Conservation (phyloP, 2,888 invertebrate genomes). For the Xestobium rufovillosum region DNA sequence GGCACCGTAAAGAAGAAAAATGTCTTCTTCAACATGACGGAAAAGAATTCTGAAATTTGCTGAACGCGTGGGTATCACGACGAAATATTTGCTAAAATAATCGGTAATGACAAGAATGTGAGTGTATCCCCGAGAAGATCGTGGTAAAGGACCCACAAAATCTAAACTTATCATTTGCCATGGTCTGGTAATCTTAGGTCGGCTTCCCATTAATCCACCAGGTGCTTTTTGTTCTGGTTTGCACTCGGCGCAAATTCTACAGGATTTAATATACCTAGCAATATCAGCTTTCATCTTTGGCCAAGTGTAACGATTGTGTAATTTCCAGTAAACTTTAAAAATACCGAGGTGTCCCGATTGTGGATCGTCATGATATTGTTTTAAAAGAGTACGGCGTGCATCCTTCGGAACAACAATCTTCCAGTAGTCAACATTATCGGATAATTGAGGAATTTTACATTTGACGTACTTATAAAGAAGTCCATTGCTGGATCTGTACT, state of each 20-base stretch:
- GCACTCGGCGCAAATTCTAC: slow-evolving; percentile 7
- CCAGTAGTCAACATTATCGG: slow-evolving; percentile 2
- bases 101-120: slow-evolving; percentile 19
- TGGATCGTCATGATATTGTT: slow-evolving; percentile 8
- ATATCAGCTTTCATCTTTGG: slow-evolving; percentile 12
- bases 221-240: slow-evolving; percentile 17
- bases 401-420: slow-evolving; percentile 7
- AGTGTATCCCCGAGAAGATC: slow-evolving; percentile 14
- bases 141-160: slow-evolving; percentile 17
- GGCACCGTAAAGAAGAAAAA: no score
- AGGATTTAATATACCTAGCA: slow-evolving; percentile 7
- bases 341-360: slow-evolving; percentile 12
- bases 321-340: slow-evolving; percentile 11
- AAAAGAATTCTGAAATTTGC: no score
- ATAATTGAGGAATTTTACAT: neutral
- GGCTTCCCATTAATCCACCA: slow-evolving; percentile 13
- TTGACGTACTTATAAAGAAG: no score
- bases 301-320: slow-evolving; percentile 8
- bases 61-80: slow-evolving; percentile 20
- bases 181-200: slow-evolving; percentile 9
- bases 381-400: neutral
- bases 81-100: slow-evolving; percentile 19
- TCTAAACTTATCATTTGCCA: slow-evolving; percentile 18
- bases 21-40: no score
- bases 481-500: slow-evolving; percentile 6